Evolutionary conservation across 1,140 invertebrate genomes (phyloP), one percentile per base, ranked within the genome.

Genomic region (Drosophila equinoxialis): DNA sequence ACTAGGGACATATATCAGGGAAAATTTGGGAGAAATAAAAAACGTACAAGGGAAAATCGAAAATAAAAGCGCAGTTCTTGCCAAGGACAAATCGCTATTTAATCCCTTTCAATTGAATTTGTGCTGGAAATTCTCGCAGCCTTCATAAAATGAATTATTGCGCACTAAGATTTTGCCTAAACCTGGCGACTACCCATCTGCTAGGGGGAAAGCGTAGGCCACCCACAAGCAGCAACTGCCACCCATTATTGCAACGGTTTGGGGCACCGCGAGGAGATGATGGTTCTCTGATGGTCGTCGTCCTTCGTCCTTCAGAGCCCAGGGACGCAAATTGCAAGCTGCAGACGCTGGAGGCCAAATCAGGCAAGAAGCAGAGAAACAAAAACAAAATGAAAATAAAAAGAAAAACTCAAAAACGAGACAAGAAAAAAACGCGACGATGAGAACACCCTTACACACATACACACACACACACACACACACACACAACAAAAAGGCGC

Each of bases 131-230:
- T 68, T 79, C 3, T 59, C 7, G 42, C 69, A 63, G 65, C 76
- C 70, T 61, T 59, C 68, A 68, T 41, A 20, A 69, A 84, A 80
- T 87, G 80, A 87, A 78, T 89, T 87, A 87, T 66, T 83, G 77
- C 77, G 84, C 79, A 80, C 68, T 77, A 71, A 72, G 73, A 68
- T 87, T 74, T 62, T 63, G 68, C 61, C 58, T 64, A 35, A 1
- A 39, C 37, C 37, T 26, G 10, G 11, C 60, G 62, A 8, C 57
- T 55, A 74, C 0, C 51, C 51, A n/a, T 20, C 14, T n/a, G n/a
- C n/a, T 11, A 39, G 37, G 11, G 3, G 8, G 6, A 39, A 35
- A 11, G 8, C 26, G 17, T n/a, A 39, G 58, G 64, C 59, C 69
- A 73, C 41, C 68, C 23, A 68, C 54, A 37, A n/a, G 14, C 41